Conservation (phyloP, 2,113 vertebrate genomes). For the Lynx canadensis region DNA sequence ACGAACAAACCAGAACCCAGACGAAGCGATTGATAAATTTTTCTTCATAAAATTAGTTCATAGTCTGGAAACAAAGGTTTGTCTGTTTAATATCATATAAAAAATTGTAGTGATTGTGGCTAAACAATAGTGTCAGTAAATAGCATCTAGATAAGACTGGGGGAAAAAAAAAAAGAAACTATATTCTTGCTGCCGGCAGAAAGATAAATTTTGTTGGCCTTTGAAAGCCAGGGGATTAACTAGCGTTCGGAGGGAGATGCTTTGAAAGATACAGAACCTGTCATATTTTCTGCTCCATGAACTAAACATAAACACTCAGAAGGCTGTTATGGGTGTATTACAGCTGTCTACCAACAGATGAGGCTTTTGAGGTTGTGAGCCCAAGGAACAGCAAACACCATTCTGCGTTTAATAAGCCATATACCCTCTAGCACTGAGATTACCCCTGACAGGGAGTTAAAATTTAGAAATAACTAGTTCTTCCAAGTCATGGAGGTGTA, state of each 20-base stretch:
- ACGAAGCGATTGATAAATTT: not conserved
- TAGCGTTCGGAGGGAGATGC: constrained; percentile 8
- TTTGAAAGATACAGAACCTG: constrained; percentile 63
- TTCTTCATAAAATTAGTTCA: constrained; percentile 43
- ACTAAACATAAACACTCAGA: constrained; percentile 55
- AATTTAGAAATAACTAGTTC: not conserved
- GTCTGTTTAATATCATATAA: constrained; percentile 56
- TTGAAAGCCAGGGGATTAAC: constrained; percentile 63
- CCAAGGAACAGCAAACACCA: not conserved
- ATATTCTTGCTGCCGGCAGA: not conserved
- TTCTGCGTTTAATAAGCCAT: constrained; percentile 62
- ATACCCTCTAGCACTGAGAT: not conserved
- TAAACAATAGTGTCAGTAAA: constrained; percentile 69
- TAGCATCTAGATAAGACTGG: not conserved
- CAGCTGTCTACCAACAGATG: constrained; percentile 48
- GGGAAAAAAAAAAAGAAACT: not conserved
- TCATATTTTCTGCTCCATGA: constrained; percentile 70
- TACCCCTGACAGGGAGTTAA: not conserved
- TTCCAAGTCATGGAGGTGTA: not conserved
- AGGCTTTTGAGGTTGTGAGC: constrained; percentile 45
- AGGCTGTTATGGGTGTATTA: not conserved
- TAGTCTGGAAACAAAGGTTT: constrained; percentile 34
- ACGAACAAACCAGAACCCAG: not conserved
- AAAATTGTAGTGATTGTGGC: constrained; percentile 59
- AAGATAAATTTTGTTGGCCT: constrained; percentile 61